phyloP scores from a whole-genome alignment of 1,140 invertebrate genomes.

The Aphelenchoides besseyi region DNA sequence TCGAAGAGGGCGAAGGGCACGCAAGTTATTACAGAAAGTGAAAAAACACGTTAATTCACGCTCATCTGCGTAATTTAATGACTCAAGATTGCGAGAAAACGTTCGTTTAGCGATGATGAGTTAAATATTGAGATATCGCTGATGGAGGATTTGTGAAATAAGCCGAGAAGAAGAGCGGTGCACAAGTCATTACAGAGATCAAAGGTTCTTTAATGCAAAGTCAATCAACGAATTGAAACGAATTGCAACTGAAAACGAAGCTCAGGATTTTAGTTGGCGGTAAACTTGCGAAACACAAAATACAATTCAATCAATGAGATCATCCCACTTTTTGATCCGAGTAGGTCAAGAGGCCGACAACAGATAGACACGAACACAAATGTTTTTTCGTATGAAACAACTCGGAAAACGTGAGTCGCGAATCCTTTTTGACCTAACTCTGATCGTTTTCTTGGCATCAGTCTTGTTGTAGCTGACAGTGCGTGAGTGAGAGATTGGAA shows the following conservation, averaged over 20 bases:
- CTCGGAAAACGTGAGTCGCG: not conserved
- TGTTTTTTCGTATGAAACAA: not conserved
- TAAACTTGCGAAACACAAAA: not conserved
- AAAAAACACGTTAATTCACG: not conserved
- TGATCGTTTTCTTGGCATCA: not conserved
- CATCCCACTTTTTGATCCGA: not conserved
- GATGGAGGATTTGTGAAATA: not conserved
- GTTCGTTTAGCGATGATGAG: not conserved
- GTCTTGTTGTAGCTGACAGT: too few species aligned
- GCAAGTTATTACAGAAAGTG: too few species aligned
- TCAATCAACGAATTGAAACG: not conserved
- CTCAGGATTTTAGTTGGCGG: too few species aligned
- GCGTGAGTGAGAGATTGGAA: not conserved
- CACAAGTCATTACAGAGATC: not conserved
- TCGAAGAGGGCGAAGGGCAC: not conserved
- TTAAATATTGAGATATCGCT: not conserved
- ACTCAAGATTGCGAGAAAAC: too few species aligned
- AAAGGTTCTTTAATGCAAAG: not conserved
- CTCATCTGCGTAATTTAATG: not conserved
- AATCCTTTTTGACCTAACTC: not conserved
- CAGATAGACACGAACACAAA: not conserved
- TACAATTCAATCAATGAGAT: not conserved
- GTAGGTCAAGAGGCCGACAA: not conserved
- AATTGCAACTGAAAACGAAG: not conserved
- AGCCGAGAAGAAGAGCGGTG: not conserved